Evolutionary conservation across 1,140 invertebrate species (phyloP).

Genomic region (Diorhabda elongata): DNA sequence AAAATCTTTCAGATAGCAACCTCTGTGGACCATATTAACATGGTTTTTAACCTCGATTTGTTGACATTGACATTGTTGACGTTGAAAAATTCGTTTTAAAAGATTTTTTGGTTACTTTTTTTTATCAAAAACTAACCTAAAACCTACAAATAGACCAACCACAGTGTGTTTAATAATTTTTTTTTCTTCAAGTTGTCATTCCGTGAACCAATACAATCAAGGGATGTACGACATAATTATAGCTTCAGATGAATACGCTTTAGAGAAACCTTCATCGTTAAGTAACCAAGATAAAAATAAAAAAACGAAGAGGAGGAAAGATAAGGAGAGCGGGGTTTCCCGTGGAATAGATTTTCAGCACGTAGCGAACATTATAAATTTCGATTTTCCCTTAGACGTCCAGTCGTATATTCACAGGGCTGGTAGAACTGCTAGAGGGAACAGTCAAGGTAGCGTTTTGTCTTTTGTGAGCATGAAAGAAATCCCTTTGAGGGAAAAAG

Average conservation of each 20-base stretch:
- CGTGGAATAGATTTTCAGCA: constrained; percentile 97
- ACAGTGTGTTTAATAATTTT: no score
- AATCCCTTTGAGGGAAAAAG: constrained; percentile 65
- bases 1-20: no score
- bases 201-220: constrained; percentile 93
- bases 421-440: constrained; percentile 86
- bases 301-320: constrained; percentile 68
- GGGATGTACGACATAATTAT: constrained; percentile 95
- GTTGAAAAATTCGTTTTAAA: no score
- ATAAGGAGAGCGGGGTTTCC: constrained; percentile 91
- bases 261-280: constrained; percentile 60
- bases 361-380: constrained; percentile 97
- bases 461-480: constrained; percentile 90
- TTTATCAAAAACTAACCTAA: no score
- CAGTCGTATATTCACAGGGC: constrained; percentile 92
- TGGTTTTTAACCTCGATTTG: no score
- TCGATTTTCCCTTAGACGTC: constrained; percentile 89
- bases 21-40: no score
- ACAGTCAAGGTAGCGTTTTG: constrained; percentile 88
- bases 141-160: no score
- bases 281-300: constrained; percentile 26
- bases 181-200: constrained; percentile 66
- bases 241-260: constrained; percentile 88
- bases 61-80: no score
- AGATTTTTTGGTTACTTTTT: no score